A percentile compares a stretch with the other conserved stretches of the same genome.
phyloP scores from a whole-genome alignment of 2,797 vertebrate genomes.

The Cynopterus sphinx region DNA sequence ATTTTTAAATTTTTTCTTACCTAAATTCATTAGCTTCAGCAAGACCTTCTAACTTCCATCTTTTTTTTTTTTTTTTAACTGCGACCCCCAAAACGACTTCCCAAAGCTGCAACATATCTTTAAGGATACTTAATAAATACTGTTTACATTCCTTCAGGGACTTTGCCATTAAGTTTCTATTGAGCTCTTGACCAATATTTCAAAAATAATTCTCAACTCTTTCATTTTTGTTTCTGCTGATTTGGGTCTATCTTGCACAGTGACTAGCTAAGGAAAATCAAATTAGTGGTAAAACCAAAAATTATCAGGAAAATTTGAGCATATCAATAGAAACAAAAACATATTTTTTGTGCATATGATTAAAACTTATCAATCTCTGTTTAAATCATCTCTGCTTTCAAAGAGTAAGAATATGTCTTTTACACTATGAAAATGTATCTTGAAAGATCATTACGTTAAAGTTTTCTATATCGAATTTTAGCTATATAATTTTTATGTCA shows the following conservation, averaged over 20 bases:
- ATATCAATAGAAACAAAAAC: constrained; percentile 44
- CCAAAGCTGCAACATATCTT: background rate
- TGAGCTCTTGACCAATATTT: background rate
- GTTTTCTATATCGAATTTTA: background rate
- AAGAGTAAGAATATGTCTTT: background rate
- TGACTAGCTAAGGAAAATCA: constrained; percentile 52
- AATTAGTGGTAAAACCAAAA: constrained; percentile 42
- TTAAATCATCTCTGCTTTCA: background rate
- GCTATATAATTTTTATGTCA: no score
- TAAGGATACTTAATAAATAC: background rate
- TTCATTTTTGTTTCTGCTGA: background rate
- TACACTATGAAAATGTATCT: background rate
- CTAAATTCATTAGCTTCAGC: background rate
- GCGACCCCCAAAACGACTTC: background rate
- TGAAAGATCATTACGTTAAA: background rate
- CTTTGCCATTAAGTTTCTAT: background rate
- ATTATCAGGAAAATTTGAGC: constrained; percentile 58
- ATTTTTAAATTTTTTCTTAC: background rate
- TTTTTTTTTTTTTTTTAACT: background rate
- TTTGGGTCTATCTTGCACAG: background rate
- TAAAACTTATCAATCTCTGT: constrained; percentile 2
- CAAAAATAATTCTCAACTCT: background rate
- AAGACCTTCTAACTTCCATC: background rate
- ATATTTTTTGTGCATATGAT: constrained; percentile 54
- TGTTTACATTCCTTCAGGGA: background rate